Base-by-base conservation (phyloP, 2,797 vertebrate genomes). In the Crotalus adamanteus region DNA sequence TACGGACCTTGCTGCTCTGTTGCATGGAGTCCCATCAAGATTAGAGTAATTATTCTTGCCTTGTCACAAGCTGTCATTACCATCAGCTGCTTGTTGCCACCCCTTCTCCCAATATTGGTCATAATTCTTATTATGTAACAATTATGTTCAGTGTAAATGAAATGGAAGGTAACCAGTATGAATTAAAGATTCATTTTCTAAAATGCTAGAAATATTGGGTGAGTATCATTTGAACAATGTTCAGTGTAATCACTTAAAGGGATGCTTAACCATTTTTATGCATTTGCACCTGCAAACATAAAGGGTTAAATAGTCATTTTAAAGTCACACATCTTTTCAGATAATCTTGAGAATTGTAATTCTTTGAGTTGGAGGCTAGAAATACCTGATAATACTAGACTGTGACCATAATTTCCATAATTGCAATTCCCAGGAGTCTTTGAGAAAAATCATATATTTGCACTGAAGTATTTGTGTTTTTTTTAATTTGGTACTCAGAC, bases 211-310 rank as follows among this genome's bases (percentile, higher is more conserved):
- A 69, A 4, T 87, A 93, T 92, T 78, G 91, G 60, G 92, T 93
- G 65, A 51, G 11, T 55, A 0, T 22, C 31, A 73, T 93, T 93
- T 78, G n/a, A 42, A 20, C 26, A 47, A 25, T 89, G 28, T 2
- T 55, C 31, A 92, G 92, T 87, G 51, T 94, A 94, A 88, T 94
- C 92, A 61, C 91, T 2, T 47, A 0, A 60, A 57, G 69, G 53
- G 92, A 91, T 93, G 92, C 94, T 95, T 93, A 95, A 95, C 88
- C 73, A 93, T 86, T 94, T 96, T 87, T 95, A 88, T 20, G 6
- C 53, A 59, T 78, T 28, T 37, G 28, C 53, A 51, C 6, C 20
- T 73, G 57, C 59, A 42, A 2, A 55, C 22, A 16, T 57, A 88
- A 57, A n/a, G 28, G 47, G 11, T 88, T 93, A 78, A 78, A 42